Percentiles rank a stretch among this genome's conserved stretches.
phyloP scores from a whole-genome alignment of 2,888 invertebrate genomes.

The Exocentrus adspersus region DNA sequence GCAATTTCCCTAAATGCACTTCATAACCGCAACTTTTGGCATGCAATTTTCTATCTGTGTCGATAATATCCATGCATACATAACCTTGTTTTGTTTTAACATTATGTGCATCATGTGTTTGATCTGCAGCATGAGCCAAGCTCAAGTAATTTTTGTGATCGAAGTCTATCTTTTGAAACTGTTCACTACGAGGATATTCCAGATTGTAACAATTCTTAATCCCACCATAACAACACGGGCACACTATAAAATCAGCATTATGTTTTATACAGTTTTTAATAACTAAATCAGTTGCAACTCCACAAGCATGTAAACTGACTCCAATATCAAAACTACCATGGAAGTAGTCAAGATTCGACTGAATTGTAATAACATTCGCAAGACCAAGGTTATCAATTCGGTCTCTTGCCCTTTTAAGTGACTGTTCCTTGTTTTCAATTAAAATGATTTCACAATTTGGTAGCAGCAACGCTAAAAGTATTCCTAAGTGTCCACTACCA shows the following conservation, averaged over 20 bases:
- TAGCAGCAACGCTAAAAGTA: slow-evolving; percentile 81
- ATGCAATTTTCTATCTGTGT: slow-evolving; percentile 82
- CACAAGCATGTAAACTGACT: slow-evolving; percentile 92
- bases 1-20: slow-evolving; percentile 79
- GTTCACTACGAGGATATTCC: slow-evolving; percentile 82
- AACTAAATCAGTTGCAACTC: slow-evolving; percentile 93
- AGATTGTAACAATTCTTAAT: slow-evolving; percentile 84
- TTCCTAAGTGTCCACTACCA: slow-evolving; percentile 93
- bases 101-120: slow-evolving; percentile 82
- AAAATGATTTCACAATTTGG: slow-evolving; percentile 83
- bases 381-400: slow-evolving; percentile 75
- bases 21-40: slow-evolving; percentile 81
- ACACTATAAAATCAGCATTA: slow-evolving; percentile 85
- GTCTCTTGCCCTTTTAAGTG: slow-evolving; percentile 77
- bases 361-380: slow-evolving; percentile 80
- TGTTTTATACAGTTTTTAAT: slow-evolving; percentile 82
- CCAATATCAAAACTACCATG: slow-evolving; percentile 85
- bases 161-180: slow-evolving; percentile 61
- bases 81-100: slow-evolving; percentile 79
- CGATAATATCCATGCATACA: slow-evolving; percentile 88
- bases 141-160: slow-evolving; percentile 69
- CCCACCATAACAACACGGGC: slow-evolving; percentile 95
- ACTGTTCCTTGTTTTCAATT: slow-evolving; percentile 92
- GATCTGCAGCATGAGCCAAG: slow-evolving; percentile 91
- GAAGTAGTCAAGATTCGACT: slow-evolving; percentile 93